phyloP scores from a whole-genome alignment of 2,888 invertebrate species.

The Malthinus seriepunctatus region DNA sequence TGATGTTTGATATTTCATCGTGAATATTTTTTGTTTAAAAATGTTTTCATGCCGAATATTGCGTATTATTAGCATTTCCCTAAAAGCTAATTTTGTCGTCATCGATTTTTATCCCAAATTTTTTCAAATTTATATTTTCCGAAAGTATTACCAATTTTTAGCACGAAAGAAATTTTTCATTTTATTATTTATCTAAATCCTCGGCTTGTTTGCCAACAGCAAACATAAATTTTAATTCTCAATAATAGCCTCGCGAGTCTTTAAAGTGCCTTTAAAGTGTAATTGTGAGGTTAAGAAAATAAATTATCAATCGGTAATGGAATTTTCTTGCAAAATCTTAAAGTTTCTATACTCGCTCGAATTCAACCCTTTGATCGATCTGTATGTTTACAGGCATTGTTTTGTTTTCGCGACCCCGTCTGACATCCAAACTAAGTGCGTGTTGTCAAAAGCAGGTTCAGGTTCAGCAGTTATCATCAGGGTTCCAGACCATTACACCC shows the following conservation, averaged over 20 bases:
- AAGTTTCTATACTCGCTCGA: neutral
- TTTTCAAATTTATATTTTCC: neutral
- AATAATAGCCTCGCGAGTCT: neutral
- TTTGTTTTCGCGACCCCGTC: conserved; percentile 36
- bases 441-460: conserved; percentile 48
- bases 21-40: conserved; percentile 38
- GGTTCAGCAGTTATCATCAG: conserved; percentile 39
- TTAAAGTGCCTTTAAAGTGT: too few species aligned
- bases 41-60: conserved; percentile 30
- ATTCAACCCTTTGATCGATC: conserved; percentile 29
- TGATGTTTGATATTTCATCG: conserved; percentile 41
- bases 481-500: conserved; percentile 45
- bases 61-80: conserved; percentile 26
- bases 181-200: neutral
- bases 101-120: conserved; percentile 20
- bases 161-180: neutral
- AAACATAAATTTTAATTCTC: neutral
- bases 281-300: neutral
- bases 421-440: conserved; percentile 51
- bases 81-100: conserved; percentile 25
- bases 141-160: conserved; percentile 1
- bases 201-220: neutral
- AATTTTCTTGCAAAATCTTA: too few species aligned
- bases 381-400: conserved; percentile 34
- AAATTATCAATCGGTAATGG: neutral